A percentile compares a stretch with the other conserved stretches of the same genome.
These are phyloP conservation scores for Bothrops jararaca DNA, from an alignment of 2,113 vertebrate genomes.

Conservation along the genomic window DNA sequence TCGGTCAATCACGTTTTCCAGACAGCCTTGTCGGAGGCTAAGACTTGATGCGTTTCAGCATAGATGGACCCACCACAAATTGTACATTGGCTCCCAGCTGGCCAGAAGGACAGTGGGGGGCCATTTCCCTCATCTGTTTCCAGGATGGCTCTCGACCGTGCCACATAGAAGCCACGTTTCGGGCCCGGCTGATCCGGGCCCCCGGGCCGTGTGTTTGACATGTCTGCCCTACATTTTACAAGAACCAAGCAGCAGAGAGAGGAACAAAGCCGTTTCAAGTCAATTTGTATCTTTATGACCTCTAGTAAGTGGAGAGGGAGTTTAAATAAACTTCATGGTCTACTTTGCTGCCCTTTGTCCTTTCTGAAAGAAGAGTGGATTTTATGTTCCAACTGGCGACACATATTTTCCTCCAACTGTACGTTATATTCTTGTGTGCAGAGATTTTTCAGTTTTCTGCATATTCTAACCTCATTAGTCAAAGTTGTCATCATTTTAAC, in stretches of 20 bases:
- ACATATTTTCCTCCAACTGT: slow-evolving; percentile 22
- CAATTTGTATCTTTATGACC: background rate
- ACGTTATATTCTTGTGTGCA: slow-evolving; percentile 20
- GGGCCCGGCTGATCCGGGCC: too few relatives aligned
- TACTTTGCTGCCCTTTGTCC: background rate
- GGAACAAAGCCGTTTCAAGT: background rate
- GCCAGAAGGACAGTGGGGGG: too few relatives aligned
- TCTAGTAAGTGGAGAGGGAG: background rate
- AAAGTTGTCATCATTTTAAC: slow-evolving; percentile 36
- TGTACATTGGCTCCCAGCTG: too few relatives aligned
- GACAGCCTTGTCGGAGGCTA: too few relatives aligned
- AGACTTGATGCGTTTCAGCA: too few relatives aligned
- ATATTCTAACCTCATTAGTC: slow-evolving; percentile 2
- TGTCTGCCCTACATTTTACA: background rate
- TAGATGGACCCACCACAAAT: too few relatives aligned
- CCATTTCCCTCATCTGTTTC: too few relatives aligned
- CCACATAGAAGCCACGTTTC: too few relatives aligned
- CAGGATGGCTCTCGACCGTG: too few relatives aligned
- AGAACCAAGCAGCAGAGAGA: background rate
- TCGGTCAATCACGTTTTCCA: too few relatives aligned
- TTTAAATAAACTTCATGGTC: background rate
- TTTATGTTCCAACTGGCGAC: background rate
- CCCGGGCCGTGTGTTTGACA: too few relatives aligned
- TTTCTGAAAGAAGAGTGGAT: background rate
- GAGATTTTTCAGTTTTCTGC: background rate